Evolutionary conservation across 2,113 vertebrate genomes (phyloP).

Genomic region (Eidolon helvum): DNA sequence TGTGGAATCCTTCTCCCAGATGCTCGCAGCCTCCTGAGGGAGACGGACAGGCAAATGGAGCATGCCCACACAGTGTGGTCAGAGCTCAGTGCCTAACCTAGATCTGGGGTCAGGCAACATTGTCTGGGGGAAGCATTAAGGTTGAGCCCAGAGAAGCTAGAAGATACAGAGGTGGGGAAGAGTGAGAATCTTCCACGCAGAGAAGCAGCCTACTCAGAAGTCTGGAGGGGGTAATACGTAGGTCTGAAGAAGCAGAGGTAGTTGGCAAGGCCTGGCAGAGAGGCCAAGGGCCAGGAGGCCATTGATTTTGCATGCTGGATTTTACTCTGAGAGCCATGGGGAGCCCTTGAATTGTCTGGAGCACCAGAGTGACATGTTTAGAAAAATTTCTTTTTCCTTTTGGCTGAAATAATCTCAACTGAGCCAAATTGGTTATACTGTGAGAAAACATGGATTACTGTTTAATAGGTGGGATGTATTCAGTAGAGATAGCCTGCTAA

Average conservation of each 20-base stretch:
- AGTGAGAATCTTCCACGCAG: background rate
- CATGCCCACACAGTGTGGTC: background rate
- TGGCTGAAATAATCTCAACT: background rate
- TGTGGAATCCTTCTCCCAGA: background rate
- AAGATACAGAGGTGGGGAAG: background rate
- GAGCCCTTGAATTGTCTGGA: background rate
- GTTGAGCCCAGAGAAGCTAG: background rate
- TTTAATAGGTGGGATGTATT: background rate
- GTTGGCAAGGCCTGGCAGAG: background rate
- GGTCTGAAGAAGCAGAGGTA: background rate
- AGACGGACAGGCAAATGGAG: background rate
- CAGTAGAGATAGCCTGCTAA: background rate
- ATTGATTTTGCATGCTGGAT: background rate
- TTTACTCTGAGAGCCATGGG: background rate
- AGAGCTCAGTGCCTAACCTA: background rate
- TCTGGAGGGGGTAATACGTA: background rate
- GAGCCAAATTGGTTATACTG: background rate
- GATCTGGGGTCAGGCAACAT: background rate
- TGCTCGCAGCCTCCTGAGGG: background rate
- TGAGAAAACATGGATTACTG: background rate
- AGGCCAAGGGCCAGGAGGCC: background rate
- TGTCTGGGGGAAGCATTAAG: background rate
- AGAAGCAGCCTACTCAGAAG: background rate
- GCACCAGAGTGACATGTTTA: background rate
- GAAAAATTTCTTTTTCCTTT: background rate